Base-by-base conservation (phyloP, 2,797 vertebrate genomes). In the Zenarchopterus dispar region DNA sequence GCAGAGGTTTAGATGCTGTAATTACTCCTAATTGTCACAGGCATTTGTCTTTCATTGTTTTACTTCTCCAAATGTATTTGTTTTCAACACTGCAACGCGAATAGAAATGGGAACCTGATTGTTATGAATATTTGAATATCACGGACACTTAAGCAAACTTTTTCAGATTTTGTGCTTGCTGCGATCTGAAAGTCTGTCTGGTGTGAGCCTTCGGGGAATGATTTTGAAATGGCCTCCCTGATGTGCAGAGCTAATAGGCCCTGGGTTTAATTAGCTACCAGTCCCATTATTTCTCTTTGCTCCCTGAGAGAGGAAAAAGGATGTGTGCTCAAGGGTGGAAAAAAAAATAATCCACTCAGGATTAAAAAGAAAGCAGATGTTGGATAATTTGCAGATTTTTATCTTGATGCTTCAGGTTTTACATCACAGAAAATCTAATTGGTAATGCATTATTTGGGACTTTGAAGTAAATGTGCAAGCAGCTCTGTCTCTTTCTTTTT, bases 161-260 rank as follows among this genome's bases (percentile, higher is more conserved):
- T 77, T 56, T 44, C 11, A 26, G 63, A 52, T 52, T 76, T 64
- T 79, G 43, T 71, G 15, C 62, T 85, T 21, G 67, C 77, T 63
- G 61, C 70, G 77, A 84, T 88, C 75, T 84, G 7, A 72, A 86
- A 80, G 75, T 78, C 78, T 70, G 77, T 82, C 70, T 89, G 75
- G 66, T 82, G 67, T 60, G 69, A 80, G 67, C 68, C 89, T 87
- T 85, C 21, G 56, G 86, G 86, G 87, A 87, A 75, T 62, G 36
- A 43, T 82, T 85, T 80, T 78, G 78, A 88, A 89, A 84, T 77
- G 82, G 85, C 84, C 78, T 87, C 88, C 86, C 87, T 83, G 84
- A 84, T 85, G 88, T 83, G 86, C 85, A 41, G 67, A 73, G 82
- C 73, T 88, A 90, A 89, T 88, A 77, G 78, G 58, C 70, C 75